phyloP scores from a whole-genome alignment of 2,113 vertebrate genomes.

The Physeter macrocephalus region DNA sequence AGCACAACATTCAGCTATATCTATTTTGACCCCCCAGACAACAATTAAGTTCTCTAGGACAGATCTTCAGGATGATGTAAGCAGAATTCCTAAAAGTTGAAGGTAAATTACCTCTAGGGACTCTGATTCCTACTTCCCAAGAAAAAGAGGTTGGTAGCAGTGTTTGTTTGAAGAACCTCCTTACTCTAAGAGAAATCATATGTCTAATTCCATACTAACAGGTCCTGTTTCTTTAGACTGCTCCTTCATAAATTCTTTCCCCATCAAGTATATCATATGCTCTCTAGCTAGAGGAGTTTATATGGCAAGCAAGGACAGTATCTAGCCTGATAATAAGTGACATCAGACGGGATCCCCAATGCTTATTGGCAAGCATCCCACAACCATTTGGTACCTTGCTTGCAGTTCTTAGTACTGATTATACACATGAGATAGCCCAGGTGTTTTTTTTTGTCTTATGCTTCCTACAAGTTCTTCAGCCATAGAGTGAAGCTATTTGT shows the following conservation, averaged over 20 bases:
- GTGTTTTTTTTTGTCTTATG: background rate
- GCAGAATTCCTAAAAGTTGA: background rate
- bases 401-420: background rate
- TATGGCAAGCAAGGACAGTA: background rate
- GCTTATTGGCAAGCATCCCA: background rate
- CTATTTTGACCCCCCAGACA: conserved; percentile 52
- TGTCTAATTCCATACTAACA: background rate
- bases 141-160: background rate
- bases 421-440: background rate
- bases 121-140: background rate
- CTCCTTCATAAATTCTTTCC: background rate
- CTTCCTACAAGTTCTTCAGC: background rate
- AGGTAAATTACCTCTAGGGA: no score
- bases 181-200: background rate
- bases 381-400: background rate
- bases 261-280: background rate
- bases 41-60: conserved; percentile 60
- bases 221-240: background rate
- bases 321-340: no score
- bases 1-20: conserved; percentile 40
- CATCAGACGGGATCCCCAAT: accelerated
- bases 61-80: conserved; percentile 50
- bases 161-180: background rate
- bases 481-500: accelerated
- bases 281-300: background rate